phyloP scores from a whole-genome alignment of 2,888 invertebrate species.

The Chrysodeixis includens region DNA sequence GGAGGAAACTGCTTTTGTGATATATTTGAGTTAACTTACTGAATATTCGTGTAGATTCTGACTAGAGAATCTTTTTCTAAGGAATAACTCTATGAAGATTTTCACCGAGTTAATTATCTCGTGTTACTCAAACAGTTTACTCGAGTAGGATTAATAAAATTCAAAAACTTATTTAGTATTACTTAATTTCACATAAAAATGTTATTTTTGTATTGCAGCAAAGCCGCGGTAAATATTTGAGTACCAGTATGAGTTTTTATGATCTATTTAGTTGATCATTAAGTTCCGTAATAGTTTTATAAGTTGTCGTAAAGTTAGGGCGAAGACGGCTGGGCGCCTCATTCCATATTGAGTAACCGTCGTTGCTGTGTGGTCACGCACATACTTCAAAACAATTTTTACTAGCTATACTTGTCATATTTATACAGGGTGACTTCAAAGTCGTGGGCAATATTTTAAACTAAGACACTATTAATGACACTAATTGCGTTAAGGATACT shows the following conservation, averaged over 20 bases:
- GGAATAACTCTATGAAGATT: too few species aligned
- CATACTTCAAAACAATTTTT: not conserved
- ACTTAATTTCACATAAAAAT: not conserved
- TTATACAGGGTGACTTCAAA: too few species aligned
- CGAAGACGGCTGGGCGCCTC: not conserved
- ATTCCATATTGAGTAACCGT: not conserved
- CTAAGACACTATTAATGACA: too few species aligned
- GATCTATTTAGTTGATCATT: conserved; percentile 3
- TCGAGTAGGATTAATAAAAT: too few species aligned
- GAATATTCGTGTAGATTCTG: too few species aligned
- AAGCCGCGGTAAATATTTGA: conserved; percentile 4
- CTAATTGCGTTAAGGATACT: too few species aligned
- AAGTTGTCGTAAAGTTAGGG: conserved; percentile 4
- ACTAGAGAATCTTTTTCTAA: too few species aligned
- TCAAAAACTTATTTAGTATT: not conserved
- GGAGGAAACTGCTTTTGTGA: too few species aligned
- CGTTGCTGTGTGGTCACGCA: not conserved
- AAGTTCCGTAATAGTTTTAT: conserved; percentile 1
- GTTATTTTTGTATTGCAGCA: not conserved
- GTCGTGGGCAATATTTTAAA: too few species aligned
- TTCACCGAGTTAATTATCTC: too few species aligned
- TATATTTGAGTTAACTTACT: too few species aligned
- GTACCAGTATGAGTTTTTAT: conserved; percentile 4
- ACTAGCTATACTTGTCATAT: not conserved
- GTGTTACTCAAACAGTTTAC: not conserved